Evolutionary conservation across 2,797 vertebrate species (phyloP), one percentile per base, ranked within the genome.

Genomic region (Girardinus metallicus): DNA sequence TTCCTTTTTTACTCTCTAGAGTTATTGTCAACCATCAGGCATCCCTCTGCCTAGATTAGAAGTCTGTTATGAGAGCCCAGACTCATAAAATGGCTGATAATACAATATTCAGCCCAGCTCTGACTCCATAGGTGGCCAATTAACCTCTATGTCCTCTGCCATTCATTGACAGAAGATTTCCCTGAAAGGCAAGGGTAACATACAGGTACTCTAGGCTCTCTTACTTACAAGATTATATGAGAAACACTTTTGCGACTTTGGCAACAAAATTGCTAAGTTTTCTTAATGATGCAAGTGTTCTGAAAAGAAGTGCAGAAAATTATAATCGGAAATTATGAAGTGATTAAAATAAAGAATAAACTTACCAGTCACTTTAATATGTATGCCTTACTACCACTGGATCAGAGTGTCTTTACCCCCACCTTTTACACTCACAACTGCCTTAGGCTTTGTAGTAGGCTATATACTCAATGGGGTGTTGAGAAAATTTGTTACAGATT

Each of bases 11-110:
- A 77, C 83, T 85, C 89, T 88, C 71, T 68, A 26, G 80, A 86
- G 80, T 92, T 89, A 92, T 89, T 94, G 89, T 90, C 84, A 89
- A 83, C 86, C 88, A 91, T 87, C 91, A 92, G 87, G 86, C 72
- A 66, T 86, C 81, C 79, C 89, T 82, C 71, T 79, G 79, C 83
- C 80, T 77, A 87, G 87, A 92, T 93, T 91, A 92, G 88, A 83
- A 80, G 86, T 86, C 79, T 83, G 91, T 85, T 87, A 90, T 89
- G 86, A 85, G 84, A 91, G 86, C 80, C 77, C 76, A 68, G 81
- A 29, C 44, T n/a, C 74, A 82, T 81, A 83, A 91, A 93, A 93
- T 86, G 87, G 85, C 78, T 86, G 88, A 92, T 91, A 87, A 84
- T 87, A 86, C 72, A 86, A 91, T 92, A 91, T 82, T 81, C 85